Evolutionary conservation across 2,797 vertebrate species (phyloP), one percentile per base, ranked within the genome.

Genomic region (Sternotherus odoratus): DNA sequence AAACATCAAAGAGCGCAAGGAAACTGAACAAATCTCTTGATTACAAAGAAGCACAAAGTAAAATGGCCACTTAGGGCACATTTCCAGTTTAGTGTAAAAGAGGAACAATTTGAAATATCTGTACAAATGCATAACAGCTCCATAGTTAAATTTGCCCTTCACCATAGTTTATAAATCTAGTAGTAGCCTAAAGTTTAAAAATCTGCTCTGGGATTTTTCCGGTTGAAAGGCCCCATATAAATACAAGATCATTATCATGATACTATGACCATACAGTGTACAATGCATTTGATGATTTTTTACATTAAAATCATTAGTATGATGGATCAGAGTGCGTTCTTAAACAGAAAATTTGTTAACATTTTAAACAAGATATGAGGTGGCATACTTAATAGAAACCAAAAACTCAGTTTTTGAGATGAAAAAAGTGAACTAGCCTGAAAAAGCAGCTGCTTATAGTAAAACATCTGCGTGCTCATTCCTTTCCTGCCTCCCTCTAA

Each of bases 391-490:
- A 90, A 57, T 57, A 92, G 80, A 77, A 95, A 93, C 87, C 2
- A 39, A 10, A 74, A 89, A 66, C 5, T 0, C 86, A 30, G 82
- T 26, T 36, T 36, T 94, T 95, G 46, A 90, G 72, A 54, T 84
- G 49, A 90, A 69, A 60, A 69, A 57, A 43, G 6, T 74, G 86
- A 86, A 28, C 69, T 84, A 82, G 54, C 83, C 57, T 83, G 60
- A 89, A 72, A 50, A 93, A 91, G 30, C 1, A 79, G 69, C 79
- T 92, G 86, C 83, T 51, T 80, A 46, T 48, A 87, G 43, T 92
- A 91, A 92, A 94, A n/a, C 69, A 88, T 93, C 80, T 86, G 28
- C 49, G 91, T 75, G 94, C 90, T 93, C 10, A 77, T 91, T 95
- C 53, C 30, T 96, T 96, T 89, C 43, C 79, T 56, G 54, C 49